A percentile compares a stretch with the other conserved stretches of the same genome.
These are phyloP conservation scores for Heliconius hortense DNA, from an alignment of 2,888 invertebrate species.

Conservation along the genomic window DNA sequence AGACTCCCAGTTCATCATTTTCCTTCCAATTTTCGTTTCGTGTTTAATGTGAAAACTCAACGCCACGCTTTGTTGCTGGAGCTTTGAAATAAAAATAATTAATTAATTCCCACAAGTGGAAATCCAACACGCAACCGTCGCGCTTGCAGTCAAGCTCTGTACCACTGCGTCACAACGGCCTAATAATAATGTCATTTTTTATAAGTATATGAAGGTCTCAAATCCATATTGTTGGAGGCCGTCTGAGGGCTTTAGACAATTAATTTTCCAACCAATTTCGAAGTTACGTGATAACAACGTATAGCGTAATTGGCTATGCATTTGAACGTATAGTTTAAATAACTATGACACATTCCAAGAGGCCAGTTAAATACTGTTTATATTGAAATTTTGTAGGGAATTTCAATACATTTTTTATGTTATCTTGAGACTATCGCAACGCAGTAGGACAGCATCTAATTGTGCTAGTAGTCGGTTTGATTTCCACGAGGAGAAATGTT, in stretches of 20 bases:
- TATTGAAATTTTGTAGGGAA: not conserved
- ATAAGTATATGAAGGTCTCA: no score
- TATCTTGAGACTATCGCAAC: not conserved
- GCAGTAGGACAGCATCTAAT: not conserved
- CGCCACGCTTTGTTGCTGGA: no score
- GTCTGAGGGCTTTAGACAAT: not conserved
- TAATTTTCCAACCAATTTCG: not conserved
- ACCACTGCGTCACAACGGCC: no score
- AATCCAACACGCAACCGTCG: not conserved
- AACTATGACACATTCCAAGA: not conserved
- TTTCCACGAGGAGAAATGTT: no score
- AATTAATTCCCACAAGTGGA: not conserved
- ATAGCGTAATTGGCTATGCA: not conserved
- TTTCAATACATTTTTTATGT: not conserved
- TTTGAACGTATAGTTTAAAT: conserved; percentile 1
- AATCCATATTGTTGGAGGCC: not conserved
- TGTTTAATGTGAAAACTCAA: no score
- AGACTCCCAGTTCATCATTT: no score
- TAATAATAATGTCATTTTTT: no score
- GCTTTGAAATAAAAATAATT: not conserved
- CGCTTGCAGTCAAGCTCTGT: no score
- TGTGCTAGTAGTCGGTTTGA: no score
- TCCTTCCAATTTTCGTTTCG: no score
- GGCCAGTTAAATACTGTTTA: not conserved
- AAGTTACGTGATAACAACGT: not conserved